These are phyloP conservation scores for Anguilla rostrata DNA, from an alignment of 2,113 vertebrate species.

Conservation along the genomic window DNA sequence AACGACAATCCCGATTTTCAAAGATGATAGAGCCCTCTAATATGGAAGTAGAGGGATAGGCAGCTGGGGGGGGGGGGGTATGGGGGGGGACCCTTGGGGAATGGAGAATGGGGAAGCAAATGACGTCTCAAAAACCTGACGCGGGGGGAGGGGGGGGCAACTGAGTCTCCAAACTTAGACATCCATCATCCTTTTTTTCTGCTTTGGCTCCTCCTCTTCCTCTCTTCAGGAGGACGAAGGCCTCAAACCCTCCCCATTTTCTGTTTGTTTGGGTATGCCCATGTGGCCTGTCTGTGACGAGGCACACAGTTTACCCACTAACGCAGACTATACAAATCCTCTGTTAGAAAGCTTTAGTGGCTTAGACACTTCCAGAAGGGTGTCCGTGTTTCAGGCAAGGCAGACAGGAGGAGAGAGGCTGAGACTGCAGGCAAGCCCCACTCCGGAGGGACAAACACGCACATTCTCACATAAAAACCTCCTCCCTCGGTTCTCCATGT, in stretches of 20 bases:
- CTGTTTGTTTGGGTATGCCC: not conserved
- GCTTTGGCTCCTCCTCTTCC: not conserved
- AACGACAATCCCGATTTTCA: not conserved
- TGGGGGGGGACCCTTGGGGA: not conserved
- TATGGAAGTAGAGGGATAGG: not conserved
- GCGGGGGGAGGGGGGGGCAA: not conserved
- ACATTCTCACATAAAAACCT: not conserved
- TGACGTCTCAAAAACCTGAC: not conserved
- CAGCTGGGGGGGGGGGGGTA: not conserved
- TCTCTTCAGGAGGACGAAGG: not conserved
- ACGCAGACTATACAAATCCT: not conserved
- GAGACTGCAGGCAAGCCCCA: not conserved
- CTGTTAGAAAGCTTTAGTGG: not conserved
- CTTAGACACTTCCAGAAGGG: not conserved
- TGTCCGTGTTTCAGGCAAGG: not conserved
- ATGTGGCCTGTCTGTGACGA: not conserved
- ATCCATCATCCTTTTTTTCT: not conserved
- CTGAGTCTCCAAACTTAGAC: not conserved
- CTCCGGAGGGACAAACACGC: not conserved
- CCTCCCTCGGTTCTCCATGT: not conserved
- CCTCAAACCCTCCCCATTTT: not conserved
- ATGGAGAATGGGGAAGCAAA: not conserved
- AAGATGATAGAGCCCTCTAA: not conserved
- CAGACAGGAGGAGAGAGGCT: not conserved
- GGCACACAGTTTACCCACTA: not conserved